A percentile compares a stretch with the other conserved stretches of the same genome.
Evolutionary conservation across 2,888 invertebrate genomes (phyloP).

Genomic region (Exocentrus adspersus): DNA sequence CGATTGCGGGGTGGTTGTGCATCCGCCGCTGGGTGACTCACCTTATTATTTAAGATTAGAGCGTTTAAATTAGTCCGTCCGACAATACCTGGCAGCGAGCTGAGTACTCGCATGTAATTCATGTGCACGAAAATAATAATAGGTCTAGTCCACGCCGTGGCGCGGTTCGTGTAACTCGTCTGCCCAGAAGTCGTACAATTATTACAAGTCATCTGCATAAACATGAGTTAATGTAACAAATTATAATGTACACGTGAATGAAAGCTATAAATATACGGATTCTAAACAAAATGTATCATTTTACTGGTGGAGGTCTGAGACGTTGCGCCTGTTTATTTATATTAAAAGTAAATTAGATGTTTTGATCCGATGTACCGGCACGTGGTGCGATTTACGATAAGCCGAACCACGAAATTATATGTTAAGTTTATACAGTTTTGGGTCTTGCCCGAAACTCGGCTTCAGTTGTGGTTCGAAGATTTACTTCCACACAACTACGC

Average conservation of each 20-base stretch:
- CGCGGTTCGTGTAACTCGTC: slow-evolving; percentile 20
- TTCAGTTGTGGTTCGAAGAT: too few species aligned
- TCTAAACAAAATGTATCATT: slow-evolving; percentile 25
- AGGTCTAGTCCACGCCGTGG: slow-evolving; percentile 14
- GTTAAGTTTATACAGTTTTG: too few species aligned
- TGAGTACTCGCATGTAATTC: slow-evolving; percentile 24
- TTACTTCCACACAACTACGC: too few species aligned
- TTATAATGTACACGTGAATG: slow-evolving; percentile 29
- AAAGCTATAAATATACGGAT: slow-evolving; percentile 29
- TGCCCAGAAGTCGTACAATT: slow-evolving; percentile 28
- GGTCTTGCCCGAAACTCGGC: too few species aligned
- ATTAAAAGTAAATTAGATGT: slow-evolving; percentile 14
- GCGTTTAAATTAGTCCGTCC: slow-evolving; percentile 18
- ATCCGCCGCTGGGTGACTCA: neutral
- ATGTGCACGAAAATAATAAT: slow-evolving; percentile 22
- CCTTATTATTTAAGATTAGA: slow-evolving; percentile 23
- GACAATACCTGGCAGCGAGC: slow-evolving; percentile 18
- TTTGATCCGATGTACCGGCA: neutral
- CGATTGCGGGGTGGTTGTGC: too few species aligned
- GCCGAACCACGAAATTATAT: too few species aligned
- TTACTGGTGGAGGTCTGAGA: slow-evolving; percentile 5
- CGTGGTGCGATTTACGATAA: neutral
- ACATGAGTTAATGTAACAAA: slow-evolving; percentile 27
- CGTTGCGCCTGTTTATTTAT: slow-evolving; percentile 17
- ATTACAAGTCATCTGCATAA: slow-evolving; percentile 27